Percentiles rank a stretch among this genome's conserved stretches.
Conservation (phyloP, 2,113 vertebrate species). For the Datnioides undecimradiatus region DNA sequence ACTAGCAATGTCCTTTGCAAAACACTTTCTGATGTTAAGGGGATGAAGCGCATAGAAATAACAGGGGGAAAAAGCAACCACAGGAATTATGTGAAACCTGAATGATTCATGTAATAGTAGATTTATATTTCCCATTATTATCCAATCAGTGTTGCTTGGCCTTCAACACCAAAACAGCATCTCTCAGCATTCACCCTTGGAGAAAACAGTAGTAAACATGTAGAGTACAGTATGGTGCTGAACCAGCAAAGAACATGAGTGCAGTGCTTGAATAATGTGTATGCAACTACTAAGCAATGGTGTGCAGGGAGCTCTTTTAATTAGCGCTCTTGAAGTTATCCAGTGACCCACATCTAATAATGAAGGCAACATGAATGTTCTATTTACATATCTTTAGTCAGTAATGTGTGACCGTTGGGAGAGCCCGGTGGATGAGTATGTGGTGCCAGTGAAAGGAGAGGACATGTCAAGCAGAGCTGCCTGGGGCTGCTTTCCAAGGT, state of each 20-base stretch:
- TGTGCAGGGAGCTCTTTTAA: constrained; percentile 73
- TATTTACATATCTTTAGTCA: constrained; percentile 82
- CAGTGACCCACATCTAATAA: constrained; percentile 81
- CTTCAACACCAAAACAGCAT: constrained; percentile 20
- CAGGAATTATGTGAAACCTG: constrained; percentile 5
- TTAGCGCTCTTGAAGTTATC: constrained; percentile 79
- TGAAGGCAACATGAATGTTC: constrained; percentile 78
- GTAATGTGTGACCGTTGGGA: constrained; percentile 79
- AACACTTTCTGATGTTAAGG: constrained; percentile 3
- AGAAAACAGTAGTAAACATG: constrained; percentile 49
- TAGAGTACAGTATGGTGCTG: constrained; percentile 29
- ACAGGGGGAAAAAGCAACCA: neutral
- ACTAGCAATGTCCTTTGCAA: constrained; percentile 3
- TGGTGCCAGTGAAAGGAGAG: constrained; percentile 59
- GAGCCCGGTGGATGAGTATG: constrained; percentile 61
- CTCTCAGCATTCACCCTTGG: constrained; percentile 16
- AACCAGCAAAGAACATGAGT: constrained; percentile 50
- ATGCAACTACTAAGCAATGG: constrained; percentile 54
- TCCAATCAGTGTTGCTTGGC: constrained; percentile 20
- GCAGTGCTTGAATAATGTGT: constrained; percentile 52
- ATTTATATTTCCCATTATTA: constrained; percentile 36
- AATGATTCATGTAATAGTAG: constrained; percentile 18
- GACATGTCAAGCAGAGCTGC: constrained; percentile 57
- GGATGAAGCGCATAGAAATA: constrained; percentile 2
- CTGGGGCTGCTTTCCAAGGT: constrained; percentile 50